Evolutionary conservation across 2,797 vertebrate species (phyloP).

Genomic region (Eospalax fontanierii): DNA sequence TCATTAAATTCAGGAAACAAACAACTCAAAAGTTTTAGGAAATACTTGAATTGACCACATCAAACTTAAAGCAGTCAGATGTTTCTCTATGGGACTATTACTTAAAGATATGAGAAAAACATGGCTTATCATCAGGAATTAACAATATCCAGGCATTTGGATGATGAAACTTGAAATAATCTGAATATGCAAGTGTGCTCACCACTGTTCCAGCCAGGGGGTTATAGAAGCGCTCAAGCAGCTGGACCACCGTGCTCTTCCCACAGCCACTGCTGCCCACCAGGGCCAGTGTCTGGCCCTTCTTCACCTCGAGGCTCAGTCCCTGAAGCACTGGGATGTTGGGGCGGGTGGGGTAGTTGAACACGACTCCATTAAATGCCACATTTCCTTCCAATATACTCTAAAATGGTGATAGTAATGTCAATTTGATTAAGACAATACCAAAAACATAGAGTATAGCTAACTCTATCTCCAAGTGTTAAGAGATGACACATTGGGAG

Average conservation of each 20-base stretch:
- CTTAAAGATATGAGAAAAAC: constrained; percentile 1
- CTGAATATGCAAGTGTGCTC: constrained; percentile 30
- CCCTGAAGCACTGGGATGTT: constrained; percentile 93
- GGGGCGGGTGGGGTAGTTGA: constrained; percentile 96
- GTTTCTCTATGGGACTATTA: background rate
- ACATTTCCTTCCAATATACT: constrained; percentile 92
- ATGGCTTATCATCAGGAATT: background rate
- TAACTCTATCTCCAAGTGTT: background rate
- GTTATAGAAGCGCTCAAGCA: constrained; percentile 97
- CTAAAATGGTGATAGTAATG: constrained; percentile 86
- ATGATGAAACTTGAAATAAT: background rate
- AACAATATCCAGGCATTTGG: background rate
- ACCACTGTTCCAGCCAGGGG: constrained; percentile 93
- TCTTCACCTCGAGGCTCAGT: constrained; percentile 93
- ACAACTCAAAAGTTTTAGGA: no score
- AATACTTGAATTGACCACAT: no score
- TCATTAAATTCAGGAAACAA: no score
- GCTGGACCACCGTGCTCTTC: constrained; percentile 96
- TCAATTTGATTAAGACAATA: background rate
- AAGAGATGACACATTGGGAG: background rate
- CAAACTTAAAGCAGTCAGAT: background rate
- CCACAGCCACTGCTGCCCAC: constrained; percentile 98
- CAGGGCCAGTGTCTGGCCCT: constrained; percentile 96
- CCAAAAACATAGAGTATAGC: background rate
- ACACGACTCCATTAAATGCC: constrained; percentile 90